Evolutionary conservation across 2,113 vertebrate species (phyloP), one percentile per base, ranked within the genome.

Genomic region (Emydocephalus ijimae): DNA sequence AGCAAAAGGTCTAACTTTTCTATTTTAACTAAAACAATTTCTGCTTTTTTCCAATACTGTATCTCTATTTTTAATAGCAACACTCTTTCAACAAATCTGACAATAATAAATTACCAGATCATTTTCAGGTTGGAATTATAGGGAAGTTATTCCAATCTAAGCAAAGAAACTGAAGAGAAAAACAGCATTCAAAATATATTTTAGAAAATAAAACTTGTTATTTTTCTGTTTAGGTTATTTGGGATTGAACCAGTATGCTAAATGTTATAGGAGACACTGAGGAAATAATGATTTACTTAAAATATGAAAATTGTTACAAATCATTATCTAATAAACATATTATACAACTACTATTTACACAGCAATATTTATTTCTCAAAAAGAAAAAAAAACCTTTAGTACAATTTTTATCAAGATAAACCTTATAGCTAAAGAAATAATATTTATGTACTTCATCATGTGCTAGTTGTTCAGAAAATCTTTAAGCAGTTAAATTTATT

Each of bases 381-480:
- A 43, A 86, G 9, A 69, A 88, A 59, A n/a, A n/a, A 55, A 50
- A 34, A 5, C 4, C 45, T 52, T 43, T 29, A 85, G 39, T 59
- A 45, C 14, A 74, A 48, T 88, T 81, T 81, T 81, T 74, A 23
- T 89, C 24, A 94, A 87, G 14, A n/a, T 24, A 81, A 85, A 45
- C 7, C n/a, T 34, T 26, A 90, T 57, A 74, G 0, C 6, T 34
- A 90, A 95, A 24, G n/a, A 91, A 18, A 6, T 18, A 94, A 94
- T 92, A 14, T 7, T 55, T 50, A 1, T 43, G 87, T 89, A 15
- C 3, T 90, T 95, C n/a, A 74, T 18, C n/a, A 86, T 0, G 8
- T 24, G 64, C n/a, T 93, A 48, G 59, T 29, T 93, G 87, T 4
- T 34, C 91, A 95, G 90, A 57, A 90, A 92, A 86, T 12, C 0